Evolutionary conservation across 37 sponge, comb jelly and placozoan genomes (phyloP).

Genomic region (Agelas oroides): DNA sequence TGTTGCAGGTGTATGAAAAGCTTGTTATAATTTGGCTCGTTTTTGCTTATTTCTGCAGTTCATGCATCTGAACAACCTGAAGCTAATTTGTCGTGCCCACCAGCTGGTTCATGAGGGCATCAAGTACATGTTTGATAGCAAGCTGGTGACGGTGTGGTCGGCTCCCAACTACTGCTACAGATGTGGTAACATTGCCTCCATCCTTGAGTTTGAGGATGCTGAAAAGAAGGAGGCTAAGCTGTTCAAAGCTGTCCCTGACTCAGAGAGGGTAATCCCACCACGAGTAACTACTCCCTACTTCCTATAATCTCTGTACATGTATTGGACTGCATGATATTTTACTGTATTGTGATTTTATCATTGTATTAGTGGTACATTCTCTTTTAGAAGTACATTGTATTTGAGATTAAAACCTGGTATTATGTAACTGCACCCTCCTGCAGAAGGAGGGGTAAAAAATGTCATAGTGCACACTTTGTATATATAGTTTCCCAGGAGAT

Average conservation of each 20-base stretch:
- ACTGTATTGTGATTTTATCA: too few relatives aligned
- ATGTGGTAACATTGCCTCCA: slow-evolving; percentile 98
- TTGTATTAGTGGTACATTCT: too few relatives aligned
- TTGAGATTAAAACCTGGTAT: too few relatives aligned
- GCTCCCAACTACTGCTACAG: slow-evolving; percentile 99
- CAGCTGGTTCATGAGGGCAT: slow-evolving; percentile 98
- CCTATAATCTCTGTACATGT: slow-evolving; percentile 59
- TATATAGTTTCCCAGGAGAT: too few relatives aligned
- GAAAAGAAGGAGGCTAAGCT: slow-evolving; percentile 80
- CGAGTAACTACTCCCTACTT: slow-evolving; percentile 96
- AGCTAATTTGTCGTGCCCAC: slow-evolving; percentile 98
- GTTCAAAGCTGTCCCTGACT: slow-evolving; percentile 95
- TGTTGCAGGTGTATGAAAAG: too few relatives aligned
- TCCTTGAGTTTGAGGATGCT: slow-evolving; percentile 68
- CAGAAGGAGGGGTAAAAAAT: too few relatives aligned
- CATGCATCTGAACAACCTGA: slow-evolving; percentile 92
- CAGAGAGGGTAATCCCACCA: slow-evolving; percentile 87
- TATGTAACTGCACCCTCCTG: too few relatives aligned
- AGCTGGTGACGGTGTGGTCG: slow-evolving; percentile 98
- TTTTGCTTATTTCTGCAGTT: slow-evolving; percentile 77
- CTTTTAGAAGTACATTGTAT: too few relatives aligned
- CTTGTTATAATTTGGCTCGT: too few relatives aligned
- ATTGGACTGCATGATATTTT: too few relatives aligned
- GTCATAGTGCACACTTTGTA: too few relatives aligned
- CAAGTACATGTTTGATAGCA: slow-evolving; percentile 98